phyloP scores from a whole-genome alignment of 2,888 invertebrate genomes.

The Yponomeuta evonymella region DNA sequence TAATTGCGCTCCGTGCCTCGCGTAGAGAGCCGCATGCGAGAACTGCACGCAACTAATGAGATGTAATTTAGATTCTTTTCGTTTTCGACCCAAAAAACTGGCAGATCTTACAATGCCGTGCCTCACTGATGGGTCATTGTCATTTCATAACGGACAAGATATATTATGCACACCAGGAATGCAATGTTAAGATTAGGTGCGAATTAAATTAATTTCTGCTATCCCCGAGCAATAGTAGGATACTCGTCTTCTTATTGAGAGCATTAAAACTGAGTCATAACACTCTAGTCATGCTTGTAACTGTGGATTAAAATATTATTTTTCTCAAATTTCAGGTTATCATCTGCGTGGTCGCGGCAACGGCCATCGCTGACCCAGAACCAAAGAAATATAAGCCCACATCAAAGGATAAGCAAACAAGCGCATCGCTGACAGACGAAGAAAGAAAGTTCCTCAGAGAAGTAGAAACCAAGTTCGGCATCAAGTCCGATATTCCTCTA shows the following conservation, averaged over 20 bases:
- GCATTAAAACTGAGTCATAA: neutral
- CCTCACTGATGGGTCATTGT: constrained; percentile 8
- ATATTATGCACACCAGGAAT: constrained; percentile 11
- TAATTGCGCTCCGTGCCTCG: constrained; percentile 37
- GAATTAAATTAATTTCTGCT: neutral
- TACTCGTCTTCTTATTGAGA: neutral
- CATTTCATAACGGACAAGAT: constrained; percentile 3
- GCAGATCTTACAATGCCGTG: constrained; percentile 5
- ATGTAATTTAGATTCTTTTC: constrained; percentile 17
- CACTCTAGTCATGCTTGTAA: neutral
- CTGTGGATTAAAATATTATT: neutral
- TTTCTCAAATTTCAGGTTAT: constrained; percentile 56
- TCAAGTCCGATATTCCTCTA: constrained; percentile 45
- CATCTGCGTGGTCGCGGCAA: constrained; percentile 40
- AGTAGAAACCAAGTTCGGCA: constrained; percentile 66
- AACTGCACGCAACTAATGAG: constrained; percentile 20
- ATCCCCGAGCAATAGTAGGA: neutral
- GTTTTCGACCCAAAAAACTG: constrained; percentile 11
- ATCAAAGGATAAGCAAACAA: constrained; percentile 40
- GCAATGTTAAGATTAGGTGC: constrained; percentile 1
- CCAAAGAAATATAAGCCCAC: constrained; percentile 62
- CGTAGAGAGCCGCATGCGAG: constrained; percentile 33
- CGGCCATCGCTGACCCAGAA: constrained; percentile 50
- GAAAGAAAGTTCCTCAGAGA: constrained; percentile 65
- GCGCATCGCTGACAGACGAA: constrained; percentile 52